A percentile compares a stretch with the other conserved stretches of the same genome.
phyloP scores from a whole-genome alignment of 2,888 invertebrate species.

The Atethmia centrago region DNA sequence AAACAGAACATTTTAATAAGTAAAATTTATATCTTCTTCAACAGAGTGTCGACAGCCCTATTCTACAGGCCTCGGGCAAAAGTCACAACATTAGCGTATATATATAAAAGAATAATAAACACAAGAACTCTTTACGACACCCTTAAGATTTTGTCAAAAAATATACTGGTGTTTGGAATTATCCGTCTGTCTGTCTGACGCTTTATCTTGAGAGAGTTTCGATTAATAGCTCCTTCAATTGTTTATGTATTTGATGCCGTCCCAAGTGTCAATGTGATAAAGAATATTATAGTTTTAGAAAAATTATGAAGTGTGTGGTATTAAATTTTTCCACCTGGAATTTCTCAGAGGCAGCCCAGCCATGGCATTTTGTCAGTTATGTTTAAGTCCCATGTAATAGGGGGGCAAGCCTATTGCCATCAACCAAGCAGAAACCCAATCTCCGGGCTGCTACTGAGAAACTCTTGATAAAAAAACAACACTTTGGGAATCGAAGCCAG shows the following conservation, averaged over 20 bases:
- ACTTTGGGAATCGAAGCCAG: too few species aligned
- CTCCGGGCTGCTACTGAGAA: too few species aligned
- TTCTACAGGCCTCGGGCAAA: not conserved
- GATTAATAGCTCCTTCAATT: constrained; percentile 15
- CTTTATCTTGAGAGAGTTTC: constrained; percentile 14
- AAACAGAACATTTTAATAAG: not conserved
- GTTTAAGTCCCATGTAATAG: too few species aligned
- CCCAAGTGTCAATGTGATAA: not conserved
- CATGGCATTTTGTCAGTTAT: too few species aligned
- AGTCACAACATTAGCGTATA: constrained; percentile 30
- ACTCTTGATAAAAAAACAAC: too few species aligned
- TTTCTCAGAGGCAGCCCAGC: too few species aligned
- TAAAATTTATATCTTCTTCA: not conserved
- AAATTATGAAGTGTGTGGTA: too few species aligned
- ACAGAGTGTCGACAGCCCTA: constrained; percentile 15
- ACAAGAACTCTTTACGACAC: constrained; percentile 22
- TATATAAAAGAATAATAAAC: constrained; percentile 43
- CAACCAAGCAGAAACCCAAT: too few species aligned
- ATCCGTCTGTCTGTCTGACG: constrained; percentile 8
- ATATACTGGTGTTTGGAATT: constrained; percentile 21
- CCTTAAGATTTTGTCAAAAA: constrained; percentile 24
- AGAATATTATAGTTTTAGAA: too few species aligned
- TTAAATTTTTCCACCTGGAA: too few species aligned
- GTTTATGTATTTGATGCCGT: constrained; percentile 5
- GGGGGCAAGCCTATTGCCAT: too few species aligned